phyloP scores from a whole-genome alignment of 2,797 vertebrate genomes.

The Phylloscopus collybita region DNA sequence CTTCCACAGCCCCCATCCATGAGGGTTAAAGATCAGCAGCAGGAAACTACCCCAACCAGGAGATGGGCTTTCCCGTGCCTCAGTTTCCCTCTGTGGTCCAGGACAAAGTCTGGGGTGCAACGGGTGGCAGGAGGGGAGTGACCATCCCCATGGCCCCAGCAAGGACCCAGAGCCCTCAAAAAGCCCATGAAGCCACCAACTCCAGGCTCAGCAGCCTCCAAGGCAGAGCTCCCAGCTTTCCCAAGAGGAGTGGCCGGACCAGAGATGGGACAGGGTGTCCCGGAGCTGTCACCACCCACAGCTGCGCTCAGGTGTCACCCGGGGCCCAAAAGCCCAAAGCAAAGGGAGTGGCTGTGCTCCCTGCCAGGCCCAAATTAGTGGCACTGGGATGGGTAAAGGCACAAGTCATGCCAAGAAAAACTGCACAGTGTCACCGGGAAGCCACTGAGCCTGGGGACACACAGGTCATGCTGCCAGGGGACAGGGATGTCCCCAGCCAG shows the following conservation, averaged over 20 bases:
- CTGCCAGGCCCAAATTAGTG: not conserved
- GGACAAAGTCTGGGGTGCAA: not conserved
- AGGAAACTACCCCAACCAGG: not conserved
- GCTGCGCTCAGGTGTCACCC: accelerated
- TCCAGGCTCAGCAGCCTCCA: not conserved
- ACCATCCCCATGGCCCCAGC: accelerated
- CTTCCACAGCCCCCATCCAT: accelerated
- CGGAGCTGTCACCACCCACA: not conserved
- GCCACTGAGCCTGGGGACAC: not conserved
- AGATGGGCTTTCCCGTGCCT: not conserved
- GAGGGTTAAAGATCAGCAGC: not conserved
- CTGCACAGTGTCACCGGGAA: not conserved
- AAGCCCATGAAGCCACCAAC: accelerated
- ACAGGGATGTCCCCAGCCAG: not conserved
- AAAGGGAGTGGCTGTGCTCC: accelerated
- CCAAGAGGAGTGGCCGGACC: accelerated
- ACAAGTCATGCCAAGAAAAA: not conserved
- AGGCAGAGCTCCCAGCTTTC: not conserved
- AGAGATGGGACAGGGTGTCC: accelerated
- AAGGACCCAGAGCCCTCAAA: accelerated
- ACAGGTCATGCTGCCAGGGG: not conserved
- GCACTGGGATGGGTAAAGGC: not conserved
- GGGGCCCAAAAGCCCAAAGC: not conserved
- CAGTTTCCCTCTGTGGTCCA: not conserved
- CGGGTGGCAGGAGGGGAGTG: not conserved